Evolutionary conservation across 2,888 invertebrate species (phyloP).

Genomic region (Apocheima hispidaria): DNA sequence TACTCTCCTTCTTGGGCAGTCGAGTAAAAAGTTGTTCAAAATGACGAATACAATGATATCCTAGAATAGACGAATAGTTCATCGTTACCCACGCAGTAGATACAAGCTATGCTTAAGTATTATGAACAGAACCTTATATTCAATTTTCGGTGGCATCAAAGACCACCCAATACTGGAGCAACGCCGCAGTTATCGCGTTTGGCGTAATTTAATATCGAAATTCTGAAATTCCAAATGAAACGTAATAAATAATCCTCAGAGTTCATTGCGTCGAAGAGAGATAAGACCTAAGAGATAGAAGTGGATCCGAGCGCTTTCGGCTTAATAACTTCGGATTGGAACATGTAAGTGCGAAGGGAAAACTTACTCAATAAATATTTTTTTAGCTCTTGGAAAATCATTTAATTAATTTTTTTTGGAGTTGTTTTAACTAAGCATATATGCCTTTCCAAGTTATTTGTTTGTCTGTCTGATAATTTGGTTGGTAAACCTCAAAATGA

Average conservation of each 20-base stretch:
- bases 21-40: too few relatives aligned
- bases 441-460: too few relatives aligned
- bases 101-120: not conserved
- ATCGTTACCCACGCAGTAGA: too few relatives aligned
- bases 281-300: conserved; percentile 23
- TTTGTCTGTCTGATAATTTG: too few relatives aligned
- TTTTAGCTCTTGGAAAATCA: too few relatives aligned
- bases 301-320: conserved; percentile 20
- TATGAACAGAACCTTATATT: not conserved
- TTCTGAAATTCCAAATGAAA: conserved; percentile 23
- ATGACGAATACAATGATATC: too few relatives aligned
- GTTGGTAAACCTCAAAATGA: conserved; percentile 10
- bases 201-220: conserved; percentile 24
- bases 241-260: conserved; percentile 20
- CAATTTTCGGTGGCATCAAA: conserved; percentile 11
- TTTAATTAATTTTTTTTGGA: too few relatives aligned
- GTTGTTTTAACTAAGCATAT: conserved; percentile 1
- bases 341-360: conserved; percentile 25
- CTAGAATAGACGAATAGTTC: too few relatives aligned
- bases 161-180: conserved; percentile 24
- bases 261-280: conserved; percentile 17
- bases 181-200: conserved; percentile 18
- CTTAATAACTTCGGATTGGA: conserved; percentile 20
- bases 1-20: too few relatives aligned
- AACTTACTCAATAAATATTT: conserved; percentile 11